phyloP scores from a whole-genome alignment of 1,140 invertebrate genomes.

The Argopecten irradians region DNA sequence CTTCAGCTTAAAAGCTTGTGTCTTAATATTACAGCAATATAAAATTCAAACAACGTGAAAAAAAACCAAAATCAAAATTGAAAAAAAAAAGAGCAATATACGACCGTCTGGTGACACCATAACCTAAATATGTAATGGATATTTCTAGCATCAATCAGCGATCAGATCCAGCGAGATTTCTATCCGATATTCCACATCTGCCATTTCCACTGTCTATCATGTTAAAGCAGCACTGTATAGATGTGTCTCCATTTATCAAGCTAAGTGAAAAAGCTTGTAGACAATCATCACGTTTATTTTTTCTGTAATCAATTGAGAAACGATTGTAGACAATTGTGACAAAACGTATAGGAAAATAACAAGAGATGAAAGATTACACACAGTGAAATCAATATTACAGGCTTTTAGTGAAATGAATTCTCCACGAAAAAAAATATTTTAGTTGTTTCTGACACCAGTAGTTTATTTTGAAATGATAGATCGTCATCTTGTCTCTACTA shows the following conservation, averaged over 20 bases:
- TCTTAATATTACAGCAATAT: no score
- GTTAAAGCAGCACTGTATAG: not conserved
- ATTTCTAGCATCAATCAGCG: not conserved
- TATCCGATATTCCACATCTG: not conserved
- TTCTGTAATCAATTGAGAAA: constrained; percentile 13
- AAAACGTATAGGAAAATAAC: not conserved
- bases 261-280: constrained; percentile 10
- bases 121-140: not conserved
- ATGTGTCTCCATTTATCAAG: not conserved
- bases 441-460: not conserved
- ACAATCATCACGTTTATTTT: not conserved
- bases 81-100: not conserved
- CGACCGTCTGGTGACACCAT: not conserved
- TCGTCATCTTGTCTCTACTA: not conserved
- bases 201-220: not conserved
- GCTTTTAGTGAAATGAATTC: constrained; percentile 1
- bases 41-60: no score
- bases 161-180: not conserved
- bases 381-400: not conserved
- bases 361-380: not conserved
- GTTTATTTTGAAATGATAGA: not conserved
- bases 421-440: not conserved
- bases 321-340: constrained; percentile 6
- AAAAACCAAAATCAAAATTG: no score
- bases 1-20: no score